Base-by-base conservation (phyloP, 2,797 vertebrate genomes). In the Syndactyla subalaris region DNA sequence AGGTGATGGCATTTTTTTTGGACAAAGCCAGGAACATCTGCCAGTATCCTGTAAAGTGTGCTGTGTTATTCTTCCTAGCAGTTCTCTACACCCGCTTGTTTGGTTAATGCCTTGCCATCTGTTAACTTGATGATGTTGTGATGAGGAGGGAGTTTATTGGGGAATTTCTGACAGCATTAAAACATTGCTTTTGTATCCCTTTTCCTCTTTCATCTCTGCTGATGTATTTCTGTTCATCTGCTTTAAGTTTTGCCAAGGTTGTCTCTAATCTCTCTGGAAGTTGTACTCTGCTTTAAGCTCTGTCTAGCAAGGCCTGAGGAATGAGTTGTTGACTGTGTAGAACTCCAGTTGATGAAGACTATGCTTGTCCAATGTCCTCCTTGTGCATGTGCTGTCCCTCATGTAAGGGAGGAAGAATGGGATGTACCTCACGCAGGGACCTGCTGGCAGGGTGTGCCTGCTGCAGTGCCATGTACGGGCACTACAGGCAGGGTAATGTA, bases 51-150 rank as follows among this genome's bases (percentile, higher is more conserved):
- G 48, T 70, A 58, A 84, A 95, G 71, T 87, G 85, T 59, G 45
- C 14, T 43, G 7, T 52, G 81, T 43, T 96, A 87, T 73, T 92
- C 86, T 91, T 91, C 61, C 82, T 95, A 66, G 72, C 90, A 90
- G 72, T 77, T 88, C 54, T 89, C 17, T 6, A 85, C 95, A 93
- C 81, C 75, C 55, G 79, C 93, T 92, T 78, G 73, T 94, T 95
- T 92, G 90, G 89, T 92, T 96, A 94, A 93, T 95, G 89, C 79
- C 96, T 95, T 89, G 90, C 95, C 97, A 97, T 96, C 95, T 97
- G 94, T 91, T 93, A 85, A 54, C 80, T 82, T 70, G 78, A 67
- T 93, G 93, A 75, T 86, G 24, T 2, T 78, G 67, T 93, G 94
- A 94, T 59, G 84, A 95, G 76, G 78, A 78, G 68, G 59, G 83